Evolutionary conservation across 2,888 invertebrate species (phyloP).

Genomic region (Altica lythri): DNA sequence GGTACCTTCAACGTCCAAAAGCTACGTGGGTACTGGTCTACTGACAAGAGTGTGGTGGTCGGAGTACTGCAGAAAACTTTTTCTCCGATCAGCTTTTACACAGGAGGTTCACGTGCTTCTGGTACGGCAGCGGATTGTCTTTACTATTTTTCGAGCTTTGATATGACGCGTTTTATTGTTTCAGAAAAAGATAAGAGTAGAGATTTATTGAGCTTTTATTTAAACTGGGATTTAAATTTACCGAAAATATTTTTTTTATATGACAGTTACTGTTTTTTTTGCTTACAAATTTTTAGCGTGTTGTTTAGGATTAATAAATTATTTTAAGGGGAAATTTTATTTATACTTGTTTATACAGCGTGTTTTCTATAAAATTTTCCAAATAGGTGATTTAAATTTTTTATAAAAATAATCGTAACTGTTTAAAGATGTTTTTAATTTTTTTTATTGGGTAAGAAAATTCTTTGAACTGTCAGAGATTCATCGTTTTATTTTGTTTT

Average conservation of each 20-base stretch:
- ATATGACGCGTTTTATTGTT: slow-evolving; percentile 26
- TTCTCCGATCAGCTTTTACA: slow-evolving; percentile 46
- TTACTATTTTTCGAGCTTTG: slow-evolving; percentile 25
- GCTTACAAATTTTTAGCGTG: too few species aligned
- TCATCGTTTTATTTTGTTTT: too few species aligned
- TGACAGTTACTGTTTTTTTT: too few species aligned
- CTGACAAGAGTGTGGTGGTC: slow-evolving; percentile 38
- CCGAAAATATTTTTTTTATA: slow-evolving; percentile 12
- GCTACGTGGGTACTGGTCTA: slow-evolving; percentile 46
- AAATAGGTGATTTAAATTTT: too few species aligned
- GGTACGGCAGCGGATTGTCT: slow-evolving; percentile 27
- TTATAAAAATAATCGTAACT: too few species aligned
- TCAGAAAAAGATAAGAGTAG: slow-evolving; percentile 29
- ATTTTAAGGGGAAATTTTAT: too few species aligned
- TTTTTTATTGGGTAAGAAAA: too few species aligned
- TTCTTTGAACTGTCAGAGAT: too few species aligned
- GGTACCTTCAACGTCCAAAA: slow-evolving; percentile 40
- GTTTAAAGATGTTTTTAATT: too few species aligned
- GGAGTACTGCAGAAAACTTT: slow-evolving; percentile 46
- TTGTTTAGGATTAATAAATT: too few species aligned
- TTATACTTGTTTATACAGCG: too few species aligned
- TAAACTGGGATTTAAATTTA: slow-evolving; percentile 20
- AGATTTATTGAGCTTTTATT: slow-evolving; percentile 32
- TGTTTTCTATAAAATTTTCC: too few species aligned
- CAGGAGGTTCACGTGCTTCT: slow-evolving; percentile 47